Evolutionary conservation across 2,888 invertebrate genomes (phyloP).

Genomic region (Pyrochroa serraticornis): DNA sequence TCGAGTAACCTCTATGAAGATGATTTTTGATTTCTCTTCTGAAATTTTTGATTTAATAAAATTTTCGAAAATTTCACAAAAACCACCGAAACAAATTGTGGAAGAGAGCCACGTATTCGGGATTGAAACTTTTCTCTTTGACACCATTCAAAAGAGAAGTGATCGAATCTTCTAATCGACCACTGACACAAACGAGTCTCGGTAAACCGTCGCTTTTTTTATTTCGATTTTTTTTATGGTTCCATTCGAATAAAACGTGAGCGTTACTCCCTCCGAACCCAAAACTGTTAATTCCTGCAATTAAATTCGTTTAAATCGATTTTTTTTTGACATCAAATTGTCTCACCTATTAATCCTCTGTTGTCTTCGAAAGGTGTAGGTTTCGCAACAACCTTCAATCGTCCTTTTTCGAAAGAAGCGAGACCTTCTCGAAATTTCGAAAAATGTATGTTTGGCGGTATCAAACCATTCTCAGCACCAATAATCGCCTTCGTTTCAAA

Average conservation of each 20-base stretch:
- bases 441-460: slow-evolving; percentile 66
- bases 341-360: neutral
- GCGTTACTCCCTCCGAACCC: slow-evolving; percentile 9
- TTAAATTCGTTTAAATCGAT: too few relatives aligned
- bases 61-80: too few relatives aligned
- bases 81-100: slow-evolving; percentile 25
- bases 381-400: neutral
- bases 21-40: neutral
- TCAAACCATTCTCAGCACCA: slow-evolving; percentile 57
- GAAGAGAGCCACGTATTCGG: slow-evolving; percentile 6
- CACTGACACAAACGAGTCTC: slow-evolving; percentile 74
- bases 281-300: slow-evolving; percentile 12
- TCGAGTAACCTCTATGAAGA: neutral
- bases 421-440: slow-evolving; percentile 20
- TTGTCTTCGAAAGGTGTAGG: neutral
- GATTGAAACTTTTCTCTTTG: neutral
- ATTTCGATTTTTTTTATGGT: slow-evolving; percentile 64
- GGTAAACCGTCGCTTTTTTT: slow-evolving; percentile 72
- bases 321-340: too few relatives aligned
- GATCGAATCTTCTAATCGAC: slow-evolving; percentile 64
- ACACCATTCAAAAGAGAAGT: neutral
- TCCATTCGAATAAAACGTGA: slow-evolving; percentile 59
- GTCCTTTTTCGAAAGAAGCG: neutral
- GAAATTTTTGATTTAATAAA: neutral
- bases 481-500: slow-evolving; percentile 53